These are phyloP conservation scores for Melanotaenia parkinsoni DNA, from an alignment of 2,797 vertebrate species.

Conservation along the genomic window DNA sequence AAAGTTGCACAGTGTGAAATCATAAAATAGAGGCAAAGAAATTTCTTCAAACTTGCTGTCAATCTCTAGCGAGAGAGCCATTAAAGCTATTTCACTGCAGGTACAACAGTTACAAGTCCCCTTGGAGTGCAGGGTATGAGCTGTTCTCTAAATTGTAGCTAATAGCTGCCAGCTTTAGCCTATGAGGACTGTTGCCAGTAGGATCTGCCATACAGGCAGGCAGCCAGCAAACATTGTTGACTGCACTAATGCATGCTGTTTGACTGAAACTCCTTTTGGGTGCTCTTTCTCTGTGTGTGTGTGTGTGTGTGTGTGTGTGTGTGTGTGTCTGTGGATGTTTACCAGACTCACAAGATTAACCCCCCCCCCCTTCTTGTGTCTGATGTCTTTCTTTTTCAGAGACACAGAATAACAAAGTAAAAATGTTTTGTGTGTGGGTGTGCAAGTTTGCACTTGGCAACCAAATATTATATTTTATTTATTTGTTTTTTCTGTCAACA, in stretches of 20 bases:
- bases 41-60: slow-evolving; percentile 13
- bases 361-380: slow-evolving; percentile 51
- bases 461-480: slow-evolving; percentile 25
- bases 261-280: slow-evolving; percentile 70
- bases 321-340: slow-evolving; percentile 56
- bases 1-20: not conserved
- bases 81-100: slow-evolving; percentile 39
- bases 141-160: slow-evolving; percentile 72
- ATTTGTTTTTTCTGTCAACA: slow-evolving; percentile 10
- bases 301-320: not conserved
- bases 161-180: slow-evolving; percentile 72
- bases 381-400: slow-evolving; percentile 66
- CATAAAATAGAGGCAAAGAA: not conserved
- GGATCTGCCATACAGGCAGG: slow-evolving; percentile 63
- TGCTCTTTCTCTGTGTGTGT: slow-evolving; percentile 10
- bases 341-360: slow-evolving; percentile 62
- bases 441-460: slow-evolving; percentile 41
- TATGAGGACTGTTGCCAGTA: slow-evolving; percentile 62
- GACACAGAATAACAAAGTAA: slow-evolving; percentile 33
- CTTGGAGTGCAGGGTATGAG: slow-evolving; percentile 64
- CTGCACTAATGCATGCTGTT: slow-evolving; percentile 77
- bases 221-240: slow-evolving; percentile 75
- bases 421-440: slow-evolving; percentile 50
- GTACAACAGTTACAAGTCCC: slow-evolving; percentile 63
- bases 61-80: slow-evolving; percentile 18